Percentiles rank a stretch among this genome's conserved stretches.
phyloP scores from a whole-genome alignment of 2,797 vertebrate genomes.

The Sphenopsis melanotis region DNA sequence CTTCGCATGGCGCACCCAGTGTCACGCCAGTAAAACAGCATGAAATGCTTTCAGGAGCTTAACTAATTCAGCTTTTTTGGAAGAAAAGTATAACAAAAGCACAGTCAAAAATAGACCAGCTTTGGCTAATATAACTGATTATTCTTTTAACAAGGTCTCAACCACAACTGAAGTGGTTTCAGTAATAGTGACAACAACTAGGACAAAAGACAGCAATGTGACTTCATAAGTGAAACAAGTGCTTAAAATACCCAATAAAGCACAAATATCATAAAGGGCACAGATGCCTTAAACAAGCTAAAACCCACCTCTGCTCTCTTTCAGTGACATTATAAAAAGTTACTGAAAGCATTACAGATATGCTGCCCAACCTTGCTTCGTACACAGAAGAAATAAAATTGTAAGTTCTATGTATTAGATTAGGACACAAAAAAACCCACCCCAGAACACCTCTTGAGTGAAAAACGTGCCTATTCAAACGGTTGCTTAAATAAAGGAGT shows the following conservation, averaged over 20 bases:
- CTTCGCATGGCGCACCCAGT: fast-evolving
- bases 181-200: background rate
- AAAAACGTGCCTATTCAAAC: background rate
- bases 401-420: background rate
- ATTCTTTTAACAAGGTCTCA: background rate
- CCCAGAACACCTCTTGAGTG: background rate
- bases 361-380: fast-evolving
- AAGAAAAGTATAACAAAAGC: background rate
- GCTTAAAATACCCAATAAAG: background rate
- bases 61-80: background rate
- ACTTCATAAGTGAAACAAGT: background rate
- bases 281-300: background rate
- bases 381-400: background rate
- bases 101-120: background rate
- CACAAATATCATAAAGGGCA: background rate
- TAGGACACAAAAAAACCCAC: background rate
- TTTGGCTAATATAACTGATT: background rate
- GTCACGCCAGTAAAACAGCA: fast-evolving
- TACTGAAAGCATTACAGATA: background rate
- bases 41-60: background rate
- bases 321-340: background rate
- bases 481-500: background rate
- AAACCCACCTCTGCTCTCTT: background rate
- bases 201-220: background rate
- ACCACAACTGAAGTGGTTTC: background rate